These are phyloP conservation scores for Ceratina japonica DNA, from an alignment of 1,140 invertebrate species.

Conservation along the genomic window DNA sequence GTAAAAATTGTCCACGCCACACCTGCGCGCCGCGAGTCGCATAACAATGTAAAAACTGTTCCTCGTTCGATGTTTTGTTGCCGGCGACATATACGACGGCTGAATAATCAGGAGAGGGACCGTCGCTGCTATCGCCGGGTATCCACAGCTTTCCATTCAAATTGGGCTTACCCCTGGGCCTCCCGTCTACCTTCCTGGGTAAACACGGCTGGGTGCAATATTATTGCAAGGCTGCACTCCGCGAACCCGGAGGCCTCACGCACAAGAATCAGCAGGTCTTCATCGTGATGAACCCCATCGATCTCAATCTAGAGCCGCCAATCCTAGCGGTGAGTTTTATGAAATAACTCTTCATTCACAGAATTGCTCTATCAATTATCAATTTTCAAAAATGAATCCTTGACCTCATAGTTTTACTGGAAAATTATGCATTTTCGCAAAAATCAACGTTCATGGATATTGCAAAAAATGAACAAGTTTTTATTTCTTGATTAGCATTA, in stretches of 20 bases:
- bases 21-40: conserved; percentile 10
- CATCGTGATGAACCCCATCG: conserved; percentile 97
- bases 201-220: conserved; percentile 98
- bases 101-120: conserved; percentile 84
- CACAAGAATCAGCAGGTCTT: conserved; percentile 98
- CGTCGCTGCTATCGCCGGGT: conserved; percentile 92
- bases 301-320: conserved; percentile 94
- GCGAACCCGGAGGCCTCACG: conserved; percentile 93
- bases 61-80: conserved; percentile 25
- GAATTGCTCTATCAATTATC: no score
- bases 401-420: no score
- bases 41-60: conserved; percentile 42
- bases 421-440: no score
- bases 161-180: conserved; percentile 91
- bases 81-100: neutral
- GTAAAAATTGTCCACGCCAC: conserved; percentile 22
- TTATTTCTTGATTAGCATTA: no score
- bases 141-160: conserved; percentile 98
- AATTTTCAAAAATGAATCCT: no score
- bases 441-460: no score
- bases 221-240: conserved; percentile 93
- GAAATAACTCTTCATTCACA: no score
- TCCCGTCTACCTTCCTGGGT: conserved; percentile 95
- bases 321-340: conserved; percentile 88
- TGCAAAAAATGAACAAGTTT: no score